Percentiles rank a stretch among this genome's conserved stretches.
phyloP scores from a whole-genome alignment of 2,888 invertebrate genomes.

The Xylota sylvarum region DNA sequence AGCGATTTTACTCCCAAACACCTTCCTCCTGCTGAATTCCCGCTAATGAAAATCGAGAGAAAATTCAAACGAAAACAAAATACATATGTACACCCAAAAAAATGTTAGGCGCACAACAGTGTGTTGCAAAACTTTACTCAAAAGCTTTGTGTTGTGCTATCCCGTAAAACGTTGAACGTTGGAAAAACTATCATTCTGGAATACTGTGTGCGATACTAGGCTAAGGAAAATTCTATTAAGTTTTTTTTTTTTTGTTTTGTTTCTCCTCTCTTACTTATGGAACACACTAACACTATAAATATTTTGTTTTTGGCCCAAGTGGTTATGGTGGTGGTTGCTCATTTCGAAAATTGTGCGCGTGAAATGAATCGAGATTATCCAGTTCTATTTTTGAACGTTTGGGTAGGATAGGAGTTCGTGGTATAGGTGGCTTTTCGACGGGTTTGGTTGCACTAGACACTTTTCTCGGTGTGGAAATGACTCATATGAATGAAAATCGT shows the following conservation, averaged over 20 bases:
- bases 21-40: conserved; percentile 34
- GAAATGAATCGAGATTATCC: conserved; percentile 53
- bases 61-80: conserved; percentile 23
- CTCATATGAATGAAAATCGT: conserved; percentile 63
- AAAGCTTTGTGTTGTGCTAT: conserved; percentile 75
- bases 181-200: conserved; percentile 18
- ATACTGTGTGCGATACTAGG: conserved; percentile 64
- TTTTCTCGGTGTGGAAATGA: conserved; percentile 39
- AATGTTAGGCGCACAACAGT: conserved; percentile 44
- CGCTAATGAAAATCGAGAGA: conserved; percentile 6
- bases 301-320: conserved; percentile 48
- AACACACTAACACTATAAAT: conserved; percentile 34
- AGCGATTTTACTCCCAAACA: conserved; percentile 20
- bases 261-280: conserved; percentile 3
- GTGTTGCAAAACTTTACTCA: conserved; percentile 65
- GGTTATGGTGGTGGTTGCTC: conserved; percentile 42
- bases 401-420: conserved; percentile 35
- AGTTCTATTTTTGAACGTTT: conserved; percentile 65
- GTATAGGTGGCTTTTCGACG: conserved; percentile 9
- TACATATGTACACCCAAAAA: conserved; percentile 21
- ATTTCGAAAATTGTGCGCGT: conserved; percentile 60
- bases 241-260: conserved; percentile 45
- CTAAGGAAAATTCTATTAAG: conserved; percentile 74
- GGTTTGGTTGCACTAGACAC: conserved; percentile 32
- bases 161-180: conserved; percentile 35